These are phyloP conservation scores for Dicyrtomina minuta DNA, from an alignment of 2,888 invertebrate genomes.

Conservation along the genomic window DNA sequence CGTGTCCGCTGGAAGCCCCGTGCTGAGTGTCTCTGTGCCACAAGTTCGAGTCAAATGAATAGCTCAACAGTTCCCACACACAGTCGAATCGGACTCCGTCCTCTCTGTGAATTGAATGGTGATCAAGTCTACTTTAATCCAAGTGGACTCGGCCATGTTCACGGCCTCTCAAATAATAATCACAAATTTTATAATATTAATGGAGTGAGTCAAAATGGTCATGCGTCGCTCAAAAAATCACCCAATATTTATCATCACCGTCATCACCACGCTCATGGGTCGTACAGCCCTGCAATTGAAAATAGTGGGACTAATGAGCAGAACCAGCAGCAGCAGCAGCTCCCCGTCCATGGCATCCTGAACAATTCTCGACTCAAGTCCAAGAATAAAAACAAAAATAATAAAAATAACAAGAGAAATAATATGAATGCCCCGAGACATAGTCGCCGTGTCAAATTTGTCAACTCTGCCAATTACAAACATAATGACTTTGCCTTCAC, in stretches of 20 bases:
- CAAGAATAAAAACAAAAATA: background rate
- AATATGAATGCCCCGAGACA: slow-evolving; percentile 21
- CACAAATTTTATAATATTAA: too few species aligned
- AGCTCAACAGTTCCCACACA: slow-evolving; percentile 14
- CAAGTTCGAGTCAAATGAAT: slow-evolving; percentile 30
- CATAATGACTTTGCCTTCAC: too few species aligned
- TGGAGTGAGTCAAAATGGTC: too few species aligned
- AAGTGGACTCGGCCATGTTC: background rate
- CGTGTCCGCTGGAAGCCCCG: slow-evolving; percentile 47
- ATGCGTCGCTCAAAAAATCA: too few species aligned
- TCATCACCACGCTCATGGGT: background rate
- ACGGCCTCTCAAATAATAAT: too few species aligned
- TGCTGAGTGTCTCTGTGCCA: slow-evolving; percentile 40
- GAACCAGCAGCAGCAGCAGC: background rate
- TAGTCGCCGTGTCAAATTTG: slow-evolving; percentile 30
- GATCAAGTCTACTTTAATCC: slow-evolving; percentile 10
- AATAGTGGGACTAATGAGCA: background rate
- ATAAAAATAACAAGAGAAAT: background rate
- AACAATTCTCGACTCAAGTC: background rate
- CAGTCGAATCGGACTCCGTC: slow-evolving; percentile 18
- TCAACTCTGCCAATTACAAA: slow-evolving; percentile 17
- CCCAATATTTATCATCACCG: background rate
- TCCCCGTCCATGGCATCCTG: background rate
- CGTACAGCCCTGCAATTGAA: background rate
- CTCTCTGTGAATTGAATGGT: slow-evolving; percentile 35